A percentile compares a stretch with the other conserved stretches of the same genome.
Conservation (phyloP, 2,797 vertebrate genomes). For the Chelonia mydas region DNA sequence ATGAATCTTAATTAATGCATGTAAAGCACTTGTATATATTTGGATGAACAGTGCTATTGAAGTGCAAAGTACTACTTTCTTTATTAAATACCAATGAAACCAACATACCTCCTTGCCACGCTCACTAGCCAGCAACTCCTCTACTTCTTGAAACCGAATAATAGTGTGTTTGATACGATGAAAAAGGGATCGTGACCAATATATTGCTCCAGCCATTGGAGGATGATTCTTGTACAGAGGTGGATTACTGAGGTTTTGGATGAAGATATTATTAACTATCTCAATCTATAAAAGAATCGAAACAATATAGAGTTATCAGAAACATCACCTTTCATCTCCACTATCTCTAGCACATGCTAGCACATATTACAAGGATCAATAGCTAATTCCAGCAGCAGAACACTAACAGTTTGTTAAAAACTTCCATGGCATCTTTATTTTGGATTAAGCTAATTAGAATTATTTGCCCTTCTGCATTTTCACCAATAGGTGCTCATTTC, state of each 20-base stretch:
- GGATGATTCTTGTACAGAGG: conserved; percentile 88
- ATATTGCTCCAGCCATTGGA: conserved; percentile 89
- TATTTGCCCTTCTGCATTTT: not conserved
- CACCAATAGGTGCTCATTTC: not conserved
- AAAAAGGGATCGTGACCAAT: conserved; percentile 89
- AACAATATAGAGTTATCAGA: not conserved
- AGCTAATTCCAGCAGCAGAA: not conserved
- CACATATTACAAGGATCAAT: not conserved
- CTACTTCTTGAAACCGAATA: conserved; percentile 85
- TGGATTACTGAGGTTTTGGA: conserved; percentile 83
- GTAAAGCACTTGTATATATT: not conserved
- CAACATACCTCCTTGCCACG: conserved; percentile 81
- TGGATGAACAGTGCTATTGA: not conserved
- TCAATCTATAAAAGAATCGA: conserved; percentile 84
- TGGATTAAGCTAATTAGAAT: not conserved
- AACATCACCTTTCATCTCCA: not conserved
- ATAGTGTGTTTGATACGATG: conserved; percentile 86
- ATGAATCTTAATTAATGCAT: not conserved
- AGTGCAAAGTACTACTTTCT: not conserved
- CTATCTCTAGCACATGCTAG: not conserved
- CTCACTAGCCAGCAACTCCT: conserved; percentile 84
- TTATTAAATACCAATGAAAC: not conserved
- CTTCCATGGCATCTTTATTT: not conserved
- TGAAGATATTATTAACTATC: conserved; percentile 83
- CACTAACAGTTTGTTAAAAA: not conserved